These are phyloP conservation scores for Willisornis vidua DNA, from an alignment of 2,113 vertebrate species.

Conservation along the genomic window DNA sequence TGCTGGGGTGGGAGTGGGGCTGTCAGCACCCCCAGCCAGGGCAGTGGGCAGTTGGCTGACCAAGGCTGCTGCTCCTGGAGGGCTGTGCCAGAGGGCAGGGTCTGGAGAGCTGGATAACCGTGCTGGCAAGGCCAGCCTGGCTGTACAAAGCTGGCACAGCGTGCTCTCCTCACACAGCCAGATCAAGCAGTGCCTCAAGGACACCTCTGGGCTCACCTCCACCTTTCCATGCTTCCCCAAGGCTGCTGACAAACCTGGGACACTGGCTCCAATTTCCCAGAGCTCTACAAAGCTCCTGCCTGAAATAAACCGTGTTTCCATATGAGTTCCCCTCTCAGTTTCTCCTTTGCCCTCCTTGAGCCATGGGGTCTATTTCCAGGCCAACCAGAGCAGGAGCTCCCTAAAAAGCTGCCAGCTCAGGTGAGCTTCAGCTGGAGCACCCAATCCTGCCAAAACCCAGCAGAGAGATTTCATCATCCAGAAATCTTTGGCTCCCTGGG, in stretches of 20 bases:
- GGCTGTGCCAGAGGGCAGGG: background rate
- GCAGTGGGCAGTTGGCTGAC: background rate
- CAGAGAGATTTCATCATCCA: background rate
- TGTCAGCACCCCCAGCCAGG: background rate
- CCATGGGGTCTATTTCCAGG: background rate
- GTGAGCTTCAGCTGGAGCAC: background rate
- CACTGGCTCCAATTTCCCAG: background rate
- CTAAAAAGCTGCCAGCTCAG: background rate
- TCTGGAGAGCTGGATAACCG: accelerated
- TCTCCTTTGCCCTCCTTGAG: background rate
- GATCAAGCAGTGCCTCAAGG: background rate
- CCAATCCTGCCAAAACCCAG: background rate
- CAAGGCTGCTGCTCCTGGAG: background rate
- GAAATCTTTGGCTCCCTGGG: background rate
- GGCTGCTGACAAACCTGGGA: background rate
- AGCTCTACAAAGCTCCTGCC: background rate
- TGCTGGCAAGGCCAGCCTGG: background rate
- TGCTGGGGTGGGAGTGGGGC: background rate
- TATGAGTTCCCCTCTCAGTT: background rate
- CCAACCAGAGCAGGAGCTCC: background rate
- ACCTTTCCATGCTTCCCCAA: background rate
- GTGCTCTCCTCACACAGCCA: background rate
- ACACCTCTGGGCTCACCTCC: background rate
- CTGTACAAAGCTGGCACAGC: background rate
- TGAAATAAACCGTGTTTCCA: background rate